phyloP scores from a whole-genome alignment of 2,888 invertebrate genomes.

The Ceraclea dissimilis region DNA sequence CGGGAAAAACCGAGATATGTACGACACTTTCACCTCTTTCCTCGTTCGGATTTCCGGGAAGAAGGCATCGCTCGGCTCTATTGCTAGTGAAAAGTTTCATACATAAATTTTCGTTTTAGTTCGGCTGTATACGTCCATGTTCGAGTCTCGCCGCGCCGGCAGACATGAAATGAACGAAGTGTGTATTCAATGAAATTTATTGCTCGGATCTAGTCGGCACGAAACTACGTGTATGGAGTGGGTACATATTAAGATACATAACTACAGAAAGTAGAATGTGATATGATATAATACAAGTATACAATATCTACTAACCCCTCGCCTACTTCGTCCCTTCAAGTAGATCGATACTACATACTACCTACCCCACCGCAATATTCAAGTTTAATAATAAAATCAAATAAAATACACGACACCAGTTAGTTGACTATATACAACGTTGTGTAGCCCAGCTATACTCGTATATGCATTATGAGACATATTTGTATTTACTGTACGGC shows the following conservation, averaged over 20 bases:
- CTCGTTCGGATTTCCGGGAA: not conserved
- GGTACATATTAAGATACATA: not conserved
- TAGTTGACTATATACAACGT: too few species aligned
- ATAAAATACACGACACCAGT: too few species aligned
- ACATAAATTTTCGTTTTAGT: not conserved
- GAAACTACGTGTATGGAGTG: not conserved
- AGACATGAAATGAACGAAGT: slow-evolving; percentile 5
- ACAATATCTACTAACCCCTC: not conserved
- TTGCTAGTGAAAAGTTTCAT: not conserved
- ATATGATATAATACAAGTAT: too few species aligned
- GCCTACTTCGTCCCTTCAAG: not conserved
- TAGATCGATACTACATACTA: not conserved
- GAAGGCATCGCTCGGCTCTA: not conserved
- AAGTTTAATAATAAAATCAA: not conserved
- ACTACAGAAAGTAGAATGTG: too few species aligned
- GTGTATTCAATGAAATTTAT: slow-evolving; percentile 15
- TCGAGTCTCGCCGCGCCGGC: slow-evolving; percentile 5
- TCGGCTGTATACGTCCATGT: not conserved
- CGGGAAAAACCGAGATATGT: not conserved
- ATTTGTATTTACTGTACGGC: too few species aligned
- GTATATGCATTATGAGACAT: too few species aligned
- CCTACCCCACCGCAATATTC: not conserved
- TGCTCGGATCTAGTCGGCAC: slow-evolving; percentile 5
- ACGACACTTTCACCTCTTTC: not conserved
- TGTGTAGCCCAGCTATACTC: too few species aligned